Percentiles rank a stretch among this genome's conserved stretches.
Evolutionary conservation across 1,140 invertebrate species (phyloP).

Genomic region (Galleria mellonella): DNA sequence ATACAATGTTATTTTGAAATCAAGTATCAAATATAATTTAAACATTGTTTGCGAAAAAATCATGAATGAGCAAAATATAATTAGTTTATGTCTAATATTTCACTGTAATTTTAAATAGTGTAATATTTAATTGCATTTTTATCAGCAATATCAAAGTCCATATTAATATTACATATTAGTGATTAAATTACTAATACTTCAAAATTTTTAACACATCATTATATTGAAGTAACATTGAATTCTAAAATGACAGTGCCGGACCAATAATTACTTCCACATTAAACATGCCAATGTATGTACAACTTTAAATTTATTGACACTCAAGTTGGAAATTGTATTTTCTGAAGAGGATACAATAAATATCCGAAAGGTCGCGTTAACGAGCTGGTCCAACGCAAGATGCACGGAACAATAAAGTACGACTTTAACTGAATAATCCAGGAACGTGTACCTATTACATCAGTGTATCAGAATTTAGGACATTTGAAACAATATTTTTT

Average conservation of each 20-base stretch:
- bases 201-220: background rate
- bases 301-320: conserved; percentile 54
- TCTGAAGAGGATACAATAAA: conserved; percentile 68
- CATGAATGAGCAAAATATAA: no score
- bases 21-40: no score
- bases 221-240: background rate
- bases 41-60: background rate
- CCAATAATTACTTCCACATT: conserved; percentile 6
- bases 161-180: background rate
- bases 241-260: conserved; percentile 2
- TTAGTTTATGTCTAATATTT: no score
- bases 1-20: no score
- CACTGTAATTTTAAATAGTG: no score
- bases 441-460: conserved; percentile 19
- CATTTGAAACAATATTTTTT: no score
- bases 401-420: conserved; percentile 61
- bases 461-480: no score
- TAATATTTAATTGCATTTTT: no score
- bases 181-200: background rate
- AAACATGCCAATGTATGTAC: conserved; percentile 32
- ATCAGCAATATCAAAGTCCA: no score
- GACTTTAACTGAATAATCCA: conserved; percentile 39
- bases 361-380: conserved; percentile 67
- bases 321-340: conserved; percentile 66
- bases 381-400: conserved; percentile 52